Percentiles rank a stretch among this genome's conserved stretches.
Evolutionary conservation across 2,797 vertebrate genomes (phyloP).

Genomic region (Danio choprae): DNA sequence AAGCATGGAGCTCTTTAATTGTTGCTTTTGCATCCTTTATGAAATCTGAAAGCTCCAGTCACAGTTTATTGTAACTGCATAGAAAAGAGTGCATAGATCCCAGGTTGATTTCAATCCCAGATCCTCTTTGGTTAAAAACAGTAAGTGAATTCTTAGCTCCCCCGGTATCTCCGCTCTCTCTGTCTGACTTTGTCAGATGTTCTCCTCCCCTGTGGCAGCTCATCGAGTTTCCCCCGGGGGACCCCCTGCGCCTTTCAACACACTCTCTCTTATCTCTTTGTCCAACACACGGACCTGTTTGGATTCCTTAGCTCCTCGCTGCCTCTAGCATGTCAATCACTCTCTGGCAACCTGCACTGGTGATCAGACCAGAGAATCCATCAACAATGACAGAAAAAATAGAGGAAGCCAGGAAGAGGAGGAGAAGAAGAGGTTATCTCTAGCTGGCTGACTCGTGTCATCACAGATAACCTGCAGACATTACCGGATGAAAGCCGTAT

Average conservation of each 20-base stretch:
- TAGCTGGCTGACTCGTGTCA: conserved; percentile 4
- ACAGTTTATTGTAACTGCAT: too few relatives aligned
- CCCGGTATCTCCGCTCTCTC: neutral
- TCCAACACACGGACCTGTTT: conserved; percentile 47
- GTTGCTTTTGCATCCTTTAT: too few relatives aligned
- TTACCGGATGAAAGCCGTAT: conserved; percentile 22
- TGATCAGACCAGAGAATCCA: conserved; percentile 43
- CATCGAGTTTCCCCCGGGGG: conserved; percentile 22
- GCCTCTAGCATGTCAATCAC: conserved; percentile 43
- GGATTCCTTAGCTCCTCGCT: conserved; percentile 30
- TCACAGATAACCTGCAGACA: conserved; percentile 7
- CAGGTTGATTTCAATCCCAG: conserved; percentile 3
- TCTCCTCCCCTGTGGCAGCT: conserved; percentile 28
- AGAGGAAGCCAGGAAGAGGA: conserved; percentile 5
- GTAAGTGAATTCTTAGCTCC: conserved; percentile 23
- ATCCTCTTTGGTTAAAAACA: conserved; percentile 3
- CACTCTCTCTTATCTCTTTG: conserved; percentile 49
- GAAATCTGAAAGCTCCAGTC: too few relatives aligned
- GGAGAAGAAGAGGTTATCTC: conserved; percentile 15
- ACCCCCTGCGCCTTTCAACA: conserved; percentile 40
- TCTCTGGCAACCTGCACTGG: conserved; percentile 21
- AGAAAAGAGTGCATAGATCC: neutral
- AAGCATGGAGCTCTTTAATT: too few relatives aligned
- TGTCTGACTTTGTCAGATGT: conserved; percentile 34
- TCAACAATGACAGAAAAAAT: conserved; percentile 18